Percentiles rank a stretch among this genome's conserved stretches.
Conservation (phyloP, 2,113 vertebrate genomes). For the Calonectris borealis region DNA sequence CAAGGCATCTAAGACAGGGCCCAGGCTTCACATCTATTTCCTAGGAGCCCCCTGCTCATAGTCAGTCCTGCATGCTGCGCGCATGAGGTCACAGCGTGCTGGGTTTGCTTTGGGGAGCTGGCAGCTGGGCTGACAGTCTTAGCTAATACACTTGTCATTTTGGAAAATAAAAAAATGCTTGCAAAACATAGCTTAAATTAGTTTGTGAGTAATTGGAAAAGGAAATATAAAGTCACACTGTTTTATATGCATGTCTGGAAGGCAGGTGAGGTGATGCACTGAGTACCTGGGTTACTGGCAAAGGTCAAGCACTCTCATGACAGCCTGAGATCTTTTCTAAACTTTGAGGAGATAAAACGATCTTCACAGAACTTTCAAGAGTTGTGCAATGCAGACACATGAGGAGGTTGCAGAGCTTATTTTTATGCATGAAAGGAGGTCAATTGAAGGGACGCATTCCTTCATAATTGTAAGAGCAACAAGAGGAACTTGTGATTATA, state of each 20-base stretch:
- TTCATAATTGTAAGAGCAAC: neutral
- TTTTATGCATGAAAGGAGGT: neutral
- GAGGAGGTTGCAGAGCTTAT: neutral
- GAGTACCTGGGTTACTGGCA: neutral
- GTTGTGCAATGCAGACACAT: neutral
- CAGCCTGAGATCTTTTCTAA: neutral
- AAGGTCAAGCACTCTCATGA: neutral
- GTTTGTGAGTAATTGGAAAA: slow-evolving; percentile 59
- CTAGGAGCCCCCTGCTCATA: slow-evolving; percentile 20
- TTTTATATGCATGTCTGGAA: neutral
- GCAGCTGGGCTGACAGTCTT: slow-evolving; percentile 57
- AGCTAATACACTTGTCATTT: slow-evolving; percentile 71
- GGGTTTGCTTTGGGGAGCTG: slow-evolving; percentile 48
- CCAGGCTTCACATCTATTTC: slow-evolving; percentile 61
- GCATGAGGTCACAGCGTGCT: slow-evolving; percentile 65
- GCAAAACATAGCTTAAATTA: slow-evolving; percentile 66
- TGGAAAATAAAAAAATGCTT: slow-evolving; percentile 53
- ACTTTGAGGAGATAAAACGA: neutral
- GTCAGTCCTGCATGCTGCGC: neutral
- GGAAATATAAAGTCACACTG: slow-evolving; percentile 62
- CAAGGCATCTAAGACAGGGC: slow-evolving; percentile 44
- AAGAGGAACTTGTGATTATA: neutral
- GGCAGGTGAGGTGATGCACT: neutral
- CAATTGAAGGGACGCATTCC: neutral
- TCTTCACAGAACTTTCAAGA: neutral